Percentiles rank a stretch among this genome's conserved stretches.
Evolutionary conservation across 1,140 invertebrate species (phyloP).

Genomic region (Mamestra configurata): DNA sequence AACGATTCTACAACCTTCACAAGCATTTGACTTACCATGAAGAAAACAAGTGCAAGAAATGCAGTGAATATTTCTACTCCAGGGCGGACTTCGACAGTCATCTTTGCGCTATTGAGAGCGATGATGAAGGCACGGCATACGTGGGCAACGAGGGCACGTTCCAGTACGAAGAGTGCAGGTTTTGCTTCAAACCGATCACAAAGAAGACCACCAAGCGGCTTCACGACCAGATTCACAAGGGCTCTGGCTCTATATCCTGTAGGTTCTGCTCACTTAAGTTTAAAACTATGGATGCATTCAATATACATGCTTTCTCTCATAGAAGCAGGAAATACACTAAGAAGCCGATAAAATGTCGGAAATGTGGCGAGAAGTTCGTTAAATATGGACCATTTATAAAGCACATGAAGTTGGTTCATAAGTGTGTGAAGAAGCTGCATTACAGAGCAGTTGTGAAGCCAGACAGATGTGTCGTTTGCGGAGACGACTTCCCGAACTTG

Average conservation of each 20-base stretch:
- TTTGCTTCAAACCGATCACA: constrained; percentile 85
- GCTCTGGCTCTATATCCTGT: constrained; percentile 82
- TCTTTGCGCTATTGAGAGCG: constrained; percentile 82
- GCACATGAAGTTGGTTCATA: constrained; percentile 81
- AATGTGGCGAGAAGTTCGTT: constrained; percentile 81
- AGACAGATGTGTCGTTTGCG: constrained; percentile 81
- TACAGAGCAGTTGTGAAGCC: constrained; percentile 77
- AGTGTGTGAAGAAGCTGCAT: constrained; percentile 79
- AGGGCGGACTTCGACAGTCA: constrained; percentile 79
- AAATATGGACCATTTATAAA: constrained; percentile 83
- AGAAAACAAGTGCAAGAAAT: constrained; percentile 85
- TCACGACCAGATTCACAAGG: constrained; percentile 78
- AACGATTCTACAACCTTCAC: constrained; percentile 82
- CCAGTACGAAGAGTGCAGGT: constrained; percentile 83
- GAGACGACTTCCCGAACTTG: constrained; percentile 81
- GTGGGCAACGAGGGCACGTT: constrained; percentile 56
- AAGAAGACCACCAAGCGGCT: constrained; percentile 71
- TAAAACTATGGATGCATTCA: constrained; percentile 84
- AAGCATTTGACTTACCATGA: constrained; percentile 85
- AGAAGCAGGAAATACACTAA: constrained; percentile 83
- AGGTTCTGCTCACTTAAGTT: constrained; percentile 84
- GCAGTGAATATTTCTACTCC: constrained; percentile 84
- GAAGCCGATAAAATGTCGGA: constrained; percentile 82
- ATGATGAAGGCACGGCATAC: constrained; percentile 70
- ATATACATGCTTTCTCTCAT: constrained; percentile 85